Evolutionary conservation across 2,113 vertebrate species (phyloP), one percentile per base, ranked within the genome.

Genomic region (Pangasianodon gigas): DNA sequence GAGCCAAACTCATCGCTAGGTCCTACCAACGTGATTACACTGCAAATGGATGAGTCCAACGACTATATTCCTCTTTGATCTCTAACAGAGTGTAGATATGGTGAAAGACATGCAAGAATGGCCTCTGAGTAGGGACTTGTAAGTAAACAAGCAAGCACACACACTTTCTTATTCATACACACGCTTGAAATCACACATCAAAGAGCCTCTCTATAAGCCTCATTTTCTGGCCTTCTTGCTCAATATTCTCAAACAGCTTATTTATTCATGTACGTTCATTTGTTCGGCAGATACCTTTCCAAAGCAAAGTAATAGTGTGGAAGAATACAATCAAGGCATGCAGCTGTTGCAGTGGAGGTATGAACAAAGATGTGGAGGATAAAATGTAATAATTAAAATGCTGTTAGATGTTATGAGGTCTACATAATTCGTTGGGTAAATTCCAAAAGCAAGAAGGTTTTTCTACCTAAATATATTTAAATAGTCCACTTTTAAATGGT

Each of bases 11-110:
- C 80, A 88, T 80, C 80, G 6, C 86, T 67, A 75, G 46, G 58
- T 89, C 58, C 62, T 58, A 51, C 60, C 54, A 87, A 52, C 10
- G 19, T 52, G 87, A 48, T 88, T 89, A 89, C 84, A 80, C 82
- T 69, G 88, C 85, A 80, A 44, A 51, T 75, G 62, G 71, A 92
- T 37, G 56, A 88, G 83, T 86, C 71, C 91, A 90, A 86, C 6
- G 32, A 51, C 51, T 84, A 37, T 69, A 46, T 52, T 74, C 14
- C 46, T 54, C 91, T 90, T 92, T 90, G 87, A 92, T 90, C 89
- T 79, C 46, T 46, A 48, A 83, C 62, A 77, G 56, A 86, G 24
- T 88, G 18, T 26, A 37, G 65, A 90, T 60, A 82, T 86, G 48
- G 52, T 88, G 91, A 91, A 88, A 88, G 86, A 69, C 80, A 87